Evolutionary conservation across 2,888 invertebrate species (phyloP), one percentile per base, ranked within the genome.

Genomic region (Pristionchus arcanus): DNA sequence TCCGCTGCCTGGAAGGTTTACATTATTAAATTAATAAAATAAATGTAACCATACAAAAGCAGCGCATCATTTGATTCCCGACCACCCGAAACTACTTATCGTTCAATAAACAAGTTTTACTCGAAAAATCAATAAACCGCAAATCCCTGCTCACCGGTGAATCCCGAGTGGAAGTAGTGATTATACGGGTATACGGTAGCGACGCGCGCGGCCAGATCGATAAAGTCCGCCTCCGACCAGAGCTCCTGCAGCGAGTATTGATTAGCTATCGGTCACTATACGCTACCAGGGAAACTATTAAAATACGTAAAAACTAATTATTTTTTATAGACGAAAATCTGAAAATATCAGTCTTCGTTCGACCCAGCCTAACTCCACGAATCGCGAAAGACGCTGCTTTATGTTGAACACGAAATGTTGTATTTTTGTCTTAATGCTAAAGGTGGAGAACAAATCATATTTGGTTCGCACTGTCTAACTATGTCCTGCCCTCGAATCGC

Each of bases 1-100:
- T 13, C 98, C 98, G 42, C 98, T 97, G 19, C 98, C 98, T 92
- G 97, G 96, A 2, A 98, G n/a, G n/a, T n/a, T n/a, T 97, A 25
- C n/a, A 98, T 98, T 96, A 98, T 90, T 66, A 87, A 49, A 90
- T 31, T 21, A 90, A 90, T 87, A 25, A 59, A 59, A 25, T 7
- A 21, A 59, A 13, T 11, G 42, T 3, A 49, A 9, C 42, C 4
- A 49, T 11, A 13, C 42, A 49, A 49, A 49, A 49, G 13, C 42
- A 49, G 11, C 42, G 4, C 9, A 49, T 49, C 9, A n/a, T 49
- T 49, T 49, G 11, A 49, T 49, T 49, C 42, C n/a, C n/a, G n/a
- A n/a, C n/a, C n/a, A n/a, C n/a, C n/a, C n/a, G n/a, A n/a, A n/a
- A n/a, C n/a, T n/a, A n/a, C n/a, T n/a, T n/a, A n/a, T n/a, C n/a